Evolutionary conservation across 2,113 vertebrate genomes (phyloP).

Genomic region (Delphinapterus leucas): DNA sequence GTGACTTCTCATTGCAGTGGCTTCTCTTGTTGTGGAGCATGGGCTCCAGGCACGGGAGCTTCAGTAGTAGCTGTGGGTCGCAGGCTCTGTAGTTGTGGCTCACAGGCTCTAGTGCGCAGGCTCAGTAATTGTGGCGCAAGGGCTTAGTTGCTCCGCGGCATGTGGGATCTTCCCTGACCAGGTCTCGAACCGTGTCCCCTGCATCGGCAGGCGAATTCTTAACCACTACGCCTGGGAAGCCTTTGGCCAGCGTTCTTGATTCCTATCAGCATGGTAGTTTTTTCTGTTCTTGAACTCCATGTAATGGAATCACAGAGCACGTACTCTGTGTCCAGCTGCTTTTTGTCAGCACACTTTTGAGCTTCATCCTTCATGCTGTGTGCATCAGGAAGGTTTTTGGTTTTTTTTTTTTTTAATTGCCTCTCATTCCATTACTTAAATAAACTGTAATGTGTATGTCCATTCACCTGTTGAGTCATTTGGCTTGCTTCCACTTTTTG

Average conservation of each 20-base stretch:
- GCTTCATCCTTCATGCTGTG: not conserved
- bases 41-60: too few species aligned
- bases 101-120: too few species aligned
- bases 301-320: not conserved
- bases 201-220: not conserved
- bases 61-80: too few species aligned
- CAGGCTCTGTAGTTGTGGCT: too few species aligned
- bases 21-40: too few species aligned
- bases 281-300: not conserved
- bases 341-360: too few species aligned
- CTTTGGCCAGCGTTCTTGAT: not conserved
- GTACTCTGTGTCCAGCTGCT: not conserved
- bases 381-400: too few species aligned
- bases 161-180: not conserved
- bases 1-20: too few species aligned
- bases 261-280: not conserved
- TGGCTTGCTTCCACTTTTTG: not conserved
- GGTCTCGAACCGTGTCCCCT: not conserved
- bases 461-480: not conserved
- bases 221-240: not conserved
- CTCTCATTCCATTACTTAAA: not conserved
- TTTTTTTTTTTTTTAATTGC: not conserved
- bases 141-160: too few species aligned
- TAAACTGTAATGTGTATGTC: not conserved
- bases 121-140: too few species aligned